Evolutionary conservation across 2,797 vertebrate genomes (phyloP).

Genomic region (Macroramphosus scolopax): DNA sequence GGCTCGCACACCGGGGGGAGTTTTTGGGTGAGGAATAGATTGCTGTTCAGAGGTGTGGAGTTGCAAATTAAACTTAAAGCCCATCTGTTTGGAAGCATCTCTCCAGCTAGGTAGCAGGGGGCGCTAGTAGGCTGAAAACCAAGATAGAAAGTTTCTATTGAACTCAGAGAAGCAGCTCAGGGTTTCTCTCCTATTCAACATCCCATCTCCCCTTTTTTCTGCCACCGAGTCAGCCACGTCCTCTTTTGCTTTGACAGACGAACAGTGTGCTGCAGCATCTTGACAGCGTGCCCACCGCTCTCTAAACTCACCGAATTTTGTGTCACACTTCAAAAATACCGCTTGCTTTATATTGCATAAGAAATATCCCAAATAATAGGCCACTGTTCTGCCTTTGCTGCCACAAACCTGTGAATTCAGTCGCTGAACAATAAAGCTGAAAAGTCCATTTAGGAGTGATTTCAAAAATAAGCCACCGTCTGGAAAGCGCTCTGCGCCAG

Average conservation of each 20-base stretch:
- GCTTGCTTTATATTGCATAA: conserved; percentile 39
- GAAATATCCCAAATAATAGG: conserved; percentile 25
- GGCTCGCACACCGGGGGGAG: conserved; percentile 23
- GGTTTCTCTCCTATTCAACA: conserved; percentile 39
- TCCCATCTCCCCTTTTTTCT: conserved; percentile 22
- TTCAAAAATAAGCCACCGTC: conserved; percentile 39
- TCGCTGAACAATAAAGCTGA: conserved; percentile 29
- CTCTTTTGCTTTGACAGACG: conserved; percentile 27
- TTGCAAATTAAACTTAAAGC: conserved; percentile 12
- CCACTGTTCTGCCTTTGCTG: conserved; percentile 8
- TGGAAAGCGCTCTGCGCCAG: conserved; percentile 17
- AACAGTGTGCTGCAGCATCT: conserved; percentile 12
- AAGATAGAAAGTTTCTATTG: conserved; percentile 21
- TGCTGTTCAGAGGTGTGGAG: conserved; percentile 28
- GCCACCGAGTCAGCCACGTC: not conserved
- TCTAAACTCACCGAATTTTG: too few species aligned
- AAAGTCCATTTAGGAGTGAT: conserved; percentile 40
- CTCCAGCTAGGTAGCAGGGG: conserved; percentile 78
- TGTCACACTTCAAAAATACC: conserved; percentile 38
- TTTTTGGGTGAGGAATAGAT: conserved; percentile 30
- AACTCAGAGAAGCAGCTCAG: conserved; percentile 31
- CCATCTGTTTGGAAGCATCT: too few species aligned
- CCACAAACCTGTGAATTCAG: conserved; percentile 29
- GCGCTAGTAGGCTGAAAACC: conserved; percentile 71
- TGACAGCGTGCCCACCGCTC: conserved; percentile 16